Conservation (phyloP, 2,888 invertebrate genomes). For the Caradrina kadenii region DNA sequence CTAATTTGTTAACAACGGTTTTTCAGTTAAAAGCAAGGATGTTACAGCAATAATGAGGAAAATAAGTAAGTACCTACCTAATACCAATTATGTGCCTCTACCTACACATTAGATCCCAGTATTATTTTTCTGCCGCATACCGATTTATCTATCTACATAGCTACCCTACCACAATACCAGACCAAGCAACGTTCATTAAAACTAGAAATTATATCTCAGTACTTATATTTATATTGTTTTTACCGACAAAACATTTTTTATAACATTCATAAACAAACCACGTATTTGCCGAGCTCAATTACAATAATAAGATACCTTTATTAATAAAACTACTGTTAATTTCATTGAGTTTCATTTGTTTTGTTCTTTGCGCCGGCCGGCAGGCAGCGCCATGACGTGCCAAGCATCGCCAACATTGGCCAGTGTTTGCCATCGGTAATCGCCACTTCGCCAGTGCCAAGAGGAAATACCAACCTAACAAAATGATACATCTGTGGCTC, state of each 20-base stretch:
- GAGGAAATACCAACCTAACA: slow-evolving; percentile 70
- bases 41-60: slow-evolving; percentile 7
- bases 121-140: too few species aligned
- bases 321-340: slow-evolving; percentile 9
- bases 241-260: too few species aligned
- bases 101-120: too few species aligned
- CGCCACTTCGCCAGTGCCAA: background rate
- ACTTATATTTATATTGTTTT: too few species aligned
- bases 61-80: too few species aligned
- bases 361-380: slow-evolving; percentile 60
- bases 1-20: too few species aligned
- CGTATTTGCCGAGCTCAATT: background rate
- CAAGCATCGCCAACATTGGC: slow-evolving; percentile 46
- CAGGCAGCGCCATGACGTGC: slow-evolving; percentile 46
- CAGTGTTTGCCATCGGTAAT: slow-evolving; percentile 9
- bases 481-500: slow-evolving; percentile 72
- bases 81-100: background rate
- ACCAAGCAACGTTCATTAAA: too few species aligned
- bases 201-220: too few species aligned
- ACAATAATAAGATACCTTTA: background rate
- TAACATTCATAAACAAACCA: background rate
- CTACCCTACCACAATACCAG: too few species aligned
- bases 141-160: too few species aligned
- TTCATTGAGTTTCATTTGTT: slow-evolving; percentile 27
- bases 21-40: slow-evolving; percentile 19